Percentiles rank a stretch among this genome's conserved stretches.
Conservation (phyloP, 2,888 invertebrate genomes). For the Abrostola tripartita region DNA sequence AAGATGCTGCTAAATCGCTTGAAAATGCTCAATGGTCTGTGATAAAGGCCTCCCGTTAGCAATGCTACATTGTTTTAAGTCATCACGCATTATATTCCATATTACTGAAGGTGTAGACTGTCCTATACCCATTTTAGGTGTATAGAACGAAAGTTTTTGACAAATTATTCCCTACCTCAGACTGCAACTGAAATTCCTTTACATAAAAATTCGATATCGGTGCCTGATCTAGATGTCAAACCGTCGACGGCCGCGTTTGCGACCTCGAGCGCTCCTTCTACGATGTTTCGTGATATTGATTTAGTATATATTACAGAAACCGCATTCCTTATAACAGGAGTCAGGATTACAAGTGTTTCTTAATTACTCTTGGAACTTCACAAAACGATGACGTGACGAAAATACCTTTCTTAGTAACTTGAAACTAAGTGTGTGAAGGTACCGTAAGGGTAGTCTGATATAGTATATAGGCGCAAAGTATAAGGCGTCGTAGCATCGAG, state of each 20-base stretch:
- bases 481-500: no score
- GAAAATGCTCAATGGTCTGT: conserved; percentile 47
- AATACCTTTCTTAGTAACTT: no score
- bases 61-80: conserved; percentile 30
- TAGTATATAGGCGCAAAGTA: no score
- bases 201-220: not conserved
- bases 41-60: conserved; percentile 45
- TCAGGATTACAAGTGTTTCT: no score
- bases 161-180: not conserved
- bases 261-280: not conserved
- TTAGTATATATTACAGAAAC: not conserved
- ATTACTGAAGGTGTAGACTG: not conserved
- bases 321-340: no score
- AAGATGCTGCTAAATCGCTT: conserved; percentile 51
- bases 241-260: not conserved
- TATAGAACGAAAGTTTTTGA: no score
- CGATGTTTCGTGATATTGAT: not conserved
- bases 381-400: no score
- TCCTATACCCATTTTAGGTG: no score
- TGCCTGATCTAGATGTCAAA: not conserved
- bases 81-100: not conserved
- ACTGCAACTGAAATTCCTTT: not conserved
- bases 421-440: no score
- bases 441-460: no score
- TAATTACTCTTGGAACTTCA: no score